Percentiles rank a stretch among this genome's conserved stretches.
These are phyloP conservation scores for Beroe ovata DNA, from an alignment of 37 sponge, comb jelly and placozoan species.

Conservation along the genomic window DNA sequence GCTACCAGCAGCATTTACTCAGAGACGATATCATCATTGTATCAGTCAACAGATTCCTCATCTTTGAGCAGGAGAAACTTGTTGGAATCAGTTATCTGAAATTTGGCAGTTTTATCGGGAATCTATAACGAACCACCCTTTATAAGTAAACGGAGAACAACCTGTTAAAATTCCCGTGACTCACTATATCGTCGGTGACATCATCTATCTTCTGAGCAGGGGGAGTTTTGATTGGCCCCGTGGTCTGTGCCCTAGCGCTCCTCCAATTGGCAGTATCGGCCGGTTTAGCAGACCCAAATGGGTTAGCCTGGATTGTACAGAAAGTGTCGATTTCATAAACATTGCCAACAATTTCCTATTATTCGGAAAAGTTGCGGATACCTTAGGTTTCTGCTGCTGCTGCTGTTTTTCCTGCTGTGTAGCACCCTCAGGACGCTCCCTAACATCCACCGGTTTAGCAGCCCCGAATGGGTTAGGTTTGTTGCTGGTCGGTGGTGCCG, in stretches of 20 bases:
- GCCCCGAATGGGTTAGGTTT: slow-evolving; percentile 33
- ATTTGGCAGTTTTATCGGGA: no score
- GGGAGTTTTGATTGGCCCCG: slow-evolving; percentile 52
- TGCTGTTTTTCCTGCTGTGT: no score
- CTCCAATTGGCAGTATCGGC: slow-evolving; percentile 58
- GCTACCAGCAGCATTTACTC: neutral
- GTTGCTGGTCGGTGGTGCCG: neutral
- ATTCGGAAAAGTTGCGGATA: no score
- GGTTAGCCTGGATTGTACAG: no score
- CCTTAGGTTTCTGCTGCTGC: no score
- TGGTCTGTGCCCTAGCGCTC: slow-evolving; percentile 19
- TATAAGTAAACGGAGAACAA: neutral
- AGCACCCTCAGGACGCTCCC: neutral
- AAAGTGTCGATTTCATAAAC: no score
- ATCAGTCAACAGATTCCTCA: slow-evolving; percentile 9
- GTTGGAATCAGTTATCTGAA: slow-evolving; percentile 67
- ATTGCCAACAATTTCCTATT: no score
- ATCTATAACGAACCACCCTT: neutral
- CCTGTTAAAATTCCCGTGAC: neutral
- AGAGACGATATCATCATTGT: neutral
- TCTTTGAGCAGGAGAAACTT: slow-evolving; percentile 56
- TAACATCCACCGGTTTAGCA: slow-evolving; percentile 40
- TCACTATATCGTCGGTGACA: neutral
- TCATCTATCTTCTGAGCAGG: neutral
- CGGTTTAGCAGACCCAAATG: slow-evolving; percentile 27